Evolutionary conservation across 2,113 vertebrate species (phyloP), one percentile per base, ranked within the genome.

Genomic region (Hoplias malabaricus): DNA sequence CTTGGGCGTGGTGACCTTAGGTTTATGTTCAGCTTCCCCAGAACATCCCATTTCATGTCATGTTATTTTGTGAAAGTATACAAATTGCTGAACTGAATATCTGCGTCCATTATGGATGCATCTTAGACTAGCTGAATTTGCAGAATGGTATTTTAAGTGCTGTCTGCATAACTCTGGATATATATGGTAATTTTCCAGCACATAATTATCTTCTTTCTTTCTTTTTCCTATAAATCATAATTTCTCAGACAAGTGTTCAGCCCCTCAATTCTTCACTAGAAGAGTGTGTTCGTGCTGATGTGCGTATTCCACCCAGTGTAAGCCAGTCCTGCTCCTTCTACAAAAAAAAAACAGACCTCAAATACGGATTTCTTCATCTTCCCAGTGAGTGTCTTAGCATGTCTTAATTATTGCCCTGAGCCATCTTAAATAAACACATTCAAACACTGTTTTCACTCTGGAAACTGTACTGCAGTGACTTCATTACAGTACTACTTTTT

Each of bases 361-460:
- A 88, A 84, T 89, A 83, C 0, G 90, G 90, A 72, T 84, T 93
- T 62, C 86, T 94, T 79, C 90, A 94, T 80, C 90, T 89, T 19
- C 86, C 89, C 29, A 83, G 93, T 94, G 68, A 73, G 73, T 23
- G 27, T 29, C 42, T 66, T 46, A 19, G 42, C 53, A 74, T 31
- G 33, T 50, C 53, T 36, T 5, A 21, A 19, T 33, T 74, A 59
- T 21, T 46, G 5, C 9, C 10, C 29, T 48, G 19, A 42, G 3
- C 31, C 29, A 34, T 12, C 23, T 50, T 10, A 43, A 50, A 54
- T 38, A 71, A 54, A 71, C 43, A 48, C 19, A 43, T 53, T 53
- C 48, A 53, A n/a, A 7, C 42, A 2, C 38, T 29, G 31, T 34
- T n/a, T 14, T 31, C 2, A 19, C 4, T 0, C 7, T n/a, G 13